Evolutionary conservation across 92 coral and sea anemone genomes (phyloP), one percentile per base, ranked within the genome.

Genomic region (Diadumene lineata): DNA sequence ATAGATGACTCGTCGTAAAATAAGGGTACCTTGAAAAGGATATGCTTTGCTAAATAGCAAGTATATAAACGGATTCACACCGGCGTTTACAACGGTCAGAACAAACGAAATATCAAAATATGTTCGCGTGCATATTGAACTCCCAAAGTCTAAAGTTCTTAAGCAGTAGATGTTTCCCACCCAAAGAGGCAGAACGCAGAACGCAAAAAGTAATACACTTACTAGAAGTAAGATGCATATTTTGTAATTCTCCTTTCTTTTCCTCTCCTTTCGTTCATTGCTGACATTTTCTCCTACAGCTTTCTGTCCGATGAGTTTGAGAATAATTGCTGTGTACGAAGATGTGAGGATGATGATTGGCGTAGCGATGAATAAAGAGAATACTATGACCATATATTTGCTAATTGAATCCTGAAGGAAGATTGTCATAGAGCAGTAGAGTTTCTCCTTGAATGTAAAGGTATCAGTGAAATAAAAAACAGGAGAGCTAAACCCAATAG

Each of bases 161-260:
- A 65, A 1, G 31, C 81, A 76, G 34, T 76, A 65, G 0, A 64
- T 6, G 30, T 64, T 38, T 6, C 30, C 26, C 11, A 66, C 22
- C 88, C 88, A 75, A 55, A 68, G 70, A 10, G 96, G 92, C n/a
- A 90, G 80, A 77, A 92, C 84, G 43, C 89, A 84, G 11, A 81
- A 19, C 10, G 84, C 78, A 43, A 90, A 69, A 34, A 73, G 61
- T 10, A 63, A 48, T 0, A 90, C 96, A 10, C 84, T 74, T 16
- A 81, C 56, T 15, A 75, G 64, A 32, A 90, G 85, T 87, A 90
- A 79, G 32, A 70, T n/a, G 17, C 79, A 55, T 8, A 81, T 81
- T 46, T 82, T 84, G 44, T 70, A 82, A 55, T 85, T 90, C 67
- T 81, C 84, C 23, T 76, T 81, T 31, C 82, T 78, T 26, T 84